A percentile compares a stretch with the other conserved stretches of the same genome.
Conservation (phyloP, 2,888 invertebrate species). For the Carpatolechia fugitivella region DNA sequence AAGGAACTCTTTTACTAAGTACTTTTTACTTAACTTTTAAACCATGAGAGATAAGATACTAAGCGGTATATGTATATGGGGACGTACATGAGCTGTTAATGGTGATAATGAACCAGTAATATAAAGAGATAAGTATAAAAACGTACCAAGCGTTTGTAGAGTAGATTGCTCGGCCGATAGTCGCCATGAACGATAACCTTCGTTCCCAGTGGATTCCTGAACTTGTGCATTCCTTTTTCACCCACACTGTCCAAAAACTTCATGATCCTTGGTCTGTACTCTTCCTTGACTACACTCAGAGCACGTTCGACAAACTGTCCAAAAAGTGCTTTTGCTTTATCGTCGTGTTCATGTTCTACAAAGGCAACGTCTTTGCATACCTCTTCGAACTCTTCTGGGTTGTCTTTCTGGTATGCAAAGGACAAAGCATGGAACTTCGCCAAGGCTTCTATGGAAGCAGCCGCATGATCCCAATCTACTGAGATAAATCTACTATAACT, state of each 20-base stretch:
- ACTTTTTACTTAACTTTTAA: too few relatives aligned
- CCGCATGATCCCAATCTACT: slow-evolving; percentile 45
- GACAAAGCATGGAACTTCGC: slow-evolving; percentile 59
- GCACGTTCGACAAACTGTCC: background rate
- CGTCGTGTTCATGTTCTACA: slow-evolving; percentile 10
- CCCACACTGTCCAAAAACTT: slow-evolving; percentile 23
- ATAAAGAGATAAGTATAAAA: background rate
- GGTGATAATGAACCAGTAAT: too few relatives aligned
- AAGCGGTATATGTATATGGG: too few relatives aligned
- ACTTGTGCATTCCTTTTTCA: slow-evolving; percentile 25
- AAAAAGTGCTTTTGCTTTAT: slow-evolving; percentile 16
- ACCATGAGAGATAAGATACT: too few relatives aligned
- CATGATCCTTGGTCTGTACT: slow-evolving; percentile 15
- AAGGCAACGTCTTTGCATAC: slow-evolving; percentile 24
- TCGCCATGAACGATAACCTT: slow-evolving; percentile 43
- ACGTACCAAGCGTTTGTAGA: slow-evolving; percentile 32
- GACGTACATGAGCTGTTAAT: too few relatives aligned
- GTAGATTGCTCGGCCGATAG: slow-evolving; percentile 41
- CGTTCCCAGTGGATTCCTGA: slow-evolving; percentile 29
- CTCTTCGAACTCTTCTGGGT: slow-evolving; percentile 37
- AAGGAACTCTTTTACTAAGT: too few relatives aligned
- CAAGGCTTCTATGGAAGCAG: slow-evolving; percentile 36
- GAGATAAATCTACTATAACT: slow-evolving; percentile 35
- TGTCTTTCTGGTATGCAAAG: slow-evolving; percentile 46
- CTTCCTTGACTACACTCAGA: slow-evolving; percentile 19